Evolutionary conservation across 2,888 invertebrate species (phyloP), one percentile per base, ranked within the genome.

Genomic region (Drosophila cognata): DNA sequence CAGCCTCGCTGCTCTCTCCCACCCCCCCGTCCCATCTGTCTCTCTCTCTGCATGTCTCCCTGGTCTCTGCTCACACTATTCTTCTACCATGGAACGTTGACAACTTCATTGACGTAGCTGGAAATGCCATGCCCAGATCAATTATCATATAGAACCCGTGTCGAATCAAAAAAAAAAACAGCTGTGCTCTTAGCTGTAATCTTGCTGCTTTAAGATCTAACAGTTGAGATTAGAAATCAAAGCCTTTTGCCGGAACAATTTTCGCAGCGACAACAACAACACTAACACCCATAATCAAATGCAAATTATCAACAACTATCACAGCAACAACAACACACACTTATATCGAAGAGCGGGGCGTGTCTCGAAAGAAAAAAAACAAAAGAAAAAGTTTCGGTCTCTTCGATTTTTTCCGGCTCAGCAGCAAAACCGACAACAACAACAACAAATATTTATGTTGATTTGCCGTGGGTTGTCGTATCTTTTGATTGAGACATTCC

Each of bases 401-500:
- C 63, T 74, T 88, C 69, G 61, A 69, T 84, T 72, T 82, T 62
- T 78, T 66, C 78, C 57, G 77, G 61, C 69, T 65, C 61, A 64
- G 61, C 79, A 53, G 41, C 74, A 62, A 52, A 55, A 70, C 58
- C 51, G 28, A 62, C 64, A 64, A 52, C 52, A 67, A 74, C 56
- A 52, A 43, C 29, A 61, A 64, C 25, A 78, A 58, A 55, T 76
- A 84, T 85, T 88, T 89, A 84, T 84, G 84, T 88, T 82, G 81
- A 88, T 84, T 86, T 88, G 72, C 87, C 81, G 84, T 84, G 90
- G 84, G 84, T 83, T 74, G 87, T 59, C 63, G 88, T 80, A 71
- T 80, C 84, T 82, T 76, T 84, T 72, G 89, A 85, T 85, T 85
- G 90, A 85, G 84, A 85, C 85, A 89, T 84, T 89, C 89, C 86